Evolutionary conservation across 2,888 invertebrate species (phyloP).

Genomic region (Sepioteuthis lessoniana): DNA sequence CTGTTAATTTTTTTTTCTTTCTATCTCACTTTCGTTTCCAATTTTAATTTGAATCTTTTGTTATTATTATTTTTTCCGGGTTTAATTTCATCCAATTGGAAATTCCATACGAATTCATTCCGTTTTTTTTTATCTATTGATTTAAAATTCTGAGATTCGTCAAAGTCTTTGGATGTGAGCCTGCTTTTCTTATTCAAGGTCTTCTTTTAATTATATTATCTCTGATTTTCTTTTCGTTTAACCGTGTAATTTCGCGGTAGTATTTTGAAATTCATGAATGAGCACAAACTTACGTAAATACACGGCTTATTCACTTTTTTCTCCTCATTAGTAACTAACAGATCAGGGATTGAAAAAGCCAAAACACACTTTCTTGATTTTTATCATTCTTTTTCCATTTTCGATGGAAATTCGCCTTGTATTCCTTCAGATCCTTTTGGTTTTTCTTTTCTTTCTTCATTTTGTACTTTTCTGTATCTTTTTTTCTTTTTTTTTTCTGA

Average conservation of each 20-base stretch:
- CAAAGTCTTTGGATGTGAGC: not conserved
- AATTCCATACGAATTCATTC: not conserved
- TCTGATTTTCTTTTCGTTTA: not conserved
- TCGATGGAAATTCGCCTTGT: too few relatives aligned
- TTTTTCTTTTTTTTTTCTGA: not conserved
- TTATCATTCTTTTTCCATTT: too few relatives aligned
- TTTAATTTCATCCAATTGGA: constrained; percentile 16
- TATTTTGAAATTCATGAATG: too few relatives aligned
- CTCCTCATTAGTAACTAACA: too few relatives aligned
- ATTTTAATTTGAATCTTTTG: not conserved
- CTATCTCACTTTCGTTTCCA: not conserved
- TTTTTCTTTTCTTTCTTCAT: not conserved
- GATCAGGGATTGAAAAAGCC: too few relatives aligned
- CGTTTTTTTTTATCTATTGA: not conserved
- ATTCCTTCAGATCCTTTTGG: not conserved
- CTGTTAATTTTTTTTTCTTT: not conserved
- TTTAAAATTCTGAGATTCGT: not conserved
- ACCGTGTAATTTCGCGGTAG: not conserved
- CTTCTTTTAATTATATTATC: too few relatives aligned
- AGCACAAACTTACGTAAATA: too few relatives aligned
- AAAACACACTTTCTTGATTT: too few relatives aligned
- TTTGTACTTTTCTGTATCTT: not conserved
- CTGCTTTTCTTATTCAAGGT: too few relatives aligned
- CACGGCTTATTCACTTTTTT: too few relatives aligned
- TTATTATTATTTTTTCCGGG: not conserved